Evolutionary conservation across 2,888 invertebrate genomes (phyloP).

Genomic region (Drosophila kokeensis): DNA sequence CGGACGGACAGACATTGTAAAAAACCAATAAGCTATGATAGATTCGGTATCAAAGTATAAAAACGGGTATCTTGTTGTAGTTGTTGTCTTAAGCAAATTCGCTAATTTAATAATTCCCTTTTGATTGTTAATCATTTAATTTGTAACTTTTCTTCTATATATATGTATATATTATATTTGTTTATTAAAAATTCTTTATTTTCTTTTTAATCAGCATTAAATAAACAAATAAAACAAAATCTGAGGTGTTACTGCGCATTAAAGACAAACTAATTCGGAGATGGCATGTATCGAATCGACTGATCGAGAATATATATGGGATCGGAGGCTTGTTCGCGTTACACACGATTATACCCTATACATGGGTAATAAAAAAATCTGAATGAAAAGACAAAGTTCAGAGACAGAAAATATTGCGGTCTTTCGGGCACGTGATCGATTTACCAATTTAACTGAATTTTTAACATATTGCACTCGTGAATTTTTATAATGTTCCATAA

Average conservation of each 20-base stretch:
- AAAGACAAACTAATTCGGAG: background rate
- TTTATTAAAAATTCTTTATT: background rate
- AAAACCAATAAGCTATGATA: background rate
- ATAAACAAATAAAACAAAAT: background rate
- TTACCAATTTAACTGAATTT: conserved; percentile 56
- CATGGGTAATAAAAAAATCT: conserved; percentile 8
- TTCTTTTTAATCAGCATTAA: background rate
- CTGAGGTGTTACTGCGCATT: background rate
- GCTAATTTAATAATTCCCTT: background rate
- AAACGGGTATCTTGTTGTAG: background rate
- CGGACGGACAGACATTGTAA: background rate
- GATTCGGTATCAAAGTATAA: background rate
- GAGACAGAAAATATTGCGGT: conserved; percentile 30
- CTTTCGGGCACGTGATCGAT: conserved; percentile 60
- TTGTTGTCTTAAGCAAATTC: no score
- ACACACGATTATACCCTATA: background rate
- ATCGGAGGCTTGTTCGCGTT: background rate
- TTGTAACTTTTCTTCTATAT: background rate
- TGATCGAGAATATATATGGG: background rate
- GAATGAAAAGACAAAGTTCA: conserved; percentile 26
- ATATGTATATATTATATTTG: no score
- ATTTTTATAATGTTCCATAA: conserved; percentile 1
- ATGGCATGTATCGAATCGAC: background rate
- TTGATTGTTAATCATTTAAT: background rate
- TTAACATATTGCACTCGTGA: conserved; percentile 33